A percentile compares a stretch with the other conserved stretches of the same genome.
Evolutionary conservation across 2,797 vertebrate species (phyloP).

Genomic region (Cryptoblepharus egeriae): DNA sequence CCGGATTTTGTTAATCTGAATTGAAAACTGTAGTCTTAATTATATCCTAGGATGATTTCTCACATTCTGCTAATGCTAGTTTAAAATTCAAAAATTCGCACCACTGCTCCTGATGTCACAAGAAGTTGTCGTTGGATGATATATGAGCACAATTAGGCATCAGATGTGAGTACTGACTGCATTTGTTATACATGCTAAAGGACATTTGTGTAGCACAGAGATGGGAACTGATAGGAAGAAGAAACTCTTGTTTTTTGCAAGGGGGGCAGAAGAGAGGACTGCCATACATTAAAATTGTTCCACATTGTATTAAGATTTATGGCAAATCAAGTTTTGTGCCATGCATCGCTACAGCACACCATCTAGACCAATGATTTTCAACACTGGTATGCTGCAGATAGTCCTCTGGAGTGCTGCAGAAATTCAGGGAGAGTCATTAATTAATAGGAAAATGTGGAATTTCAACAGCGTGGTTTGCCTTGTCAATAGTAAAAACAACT

Average conservation of each 20-base stretch:
- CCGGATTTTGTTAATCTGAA: neutral
- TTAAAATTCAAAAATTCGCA: neutral
- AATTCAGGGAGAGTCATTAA: too few relatives aligned
- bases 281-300: neutral
- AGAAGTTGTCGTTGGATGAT: slow-evolving; percentile 8
- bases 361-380: too few relatives aligned
- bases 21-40: neutral
- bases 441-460: too few relatives aligned
- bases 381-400: too few relatives aligned
- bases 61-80: neutral
- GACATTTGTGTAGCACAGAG: slow-evolving; percentile 7
- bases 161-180: slow-evolving; percentile 6
- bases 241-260: neutral
- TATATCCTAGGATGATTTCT: neutral
- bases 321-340: too few relatives aligned
- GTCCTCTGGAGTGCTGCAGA: too few relatives aligned
- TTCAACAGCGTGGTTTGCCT: too few relatives aligned
- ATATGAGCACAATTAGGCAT: slow-evolving; percentile 15
- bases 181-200: slow-evolving; percentile 3
- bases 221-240: neutral
- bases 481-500: too few relatives aligned
- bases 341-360: too few relatives aligned
- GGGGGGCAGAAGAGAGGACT: slow-evolving; percentile 1
- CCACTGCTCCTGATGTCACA: neutral
- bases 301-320: too few relatives aligned